Percentiles rank a stretch among this genome's conserved stretches.
These are phyloP conservation scores for Anthoscopus minutus DNA, from an alignment of 2,113 vertebrate species.

Conservation along the genomic window DNA sequence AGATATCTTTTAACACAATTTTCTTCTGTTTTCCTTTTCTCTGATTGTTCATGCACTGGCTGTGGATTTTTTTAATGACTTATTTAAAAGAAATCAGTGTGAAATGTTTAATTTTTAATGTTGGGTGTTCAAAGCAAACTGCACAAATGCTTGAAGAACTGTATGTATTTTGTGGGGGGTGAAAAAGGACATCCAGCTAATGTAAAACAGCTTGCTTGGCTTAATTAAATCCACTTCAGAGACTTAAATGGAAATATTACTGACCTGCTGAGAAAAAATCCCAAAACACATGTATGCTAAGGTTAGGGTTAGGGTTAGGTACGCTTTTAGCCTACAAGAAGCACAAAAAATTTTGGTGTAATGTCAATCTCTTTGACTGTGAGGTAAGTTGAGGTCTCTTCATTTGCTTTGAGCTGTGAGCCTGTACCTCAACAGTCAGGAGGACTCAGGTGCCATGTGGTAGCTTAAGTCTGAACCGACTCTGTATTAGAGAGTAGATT, in stretches of 20 bases:
- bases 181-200: neutral
- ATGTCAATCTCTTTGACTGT: neutral
- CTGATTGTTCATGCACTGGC: neutral
- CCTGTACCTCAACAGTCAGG: neutral
- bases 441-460: neutral
- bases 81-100: neutral
- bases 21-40: neutral
- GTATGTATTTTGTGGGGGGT: neutral
- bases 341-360: neutral
- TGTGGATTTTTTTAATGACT: neutral
- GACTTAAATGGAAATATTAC: neutral
- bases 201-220: neutral
- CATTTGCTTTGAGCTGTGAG: neutral
- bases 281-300: neutral
- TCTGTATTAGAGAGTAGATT: too few relatives aligned
- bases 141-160: neutral
- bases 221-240: neutral
- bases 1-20: neutral
- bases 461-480: neutral
- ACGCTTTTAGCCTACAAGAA: neutral
- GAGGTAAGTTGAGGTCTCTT: neutral
- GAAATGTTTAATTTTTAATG: constrained; percentile 22
- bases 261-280: neutral
- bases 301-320: neutral
- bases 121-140: neutral